These are phyloP conservation scores for Drosophila basisetae DNA, from an alignment of 2,888 invertebrate genomes.

Conservation along the genomic window DNA sequence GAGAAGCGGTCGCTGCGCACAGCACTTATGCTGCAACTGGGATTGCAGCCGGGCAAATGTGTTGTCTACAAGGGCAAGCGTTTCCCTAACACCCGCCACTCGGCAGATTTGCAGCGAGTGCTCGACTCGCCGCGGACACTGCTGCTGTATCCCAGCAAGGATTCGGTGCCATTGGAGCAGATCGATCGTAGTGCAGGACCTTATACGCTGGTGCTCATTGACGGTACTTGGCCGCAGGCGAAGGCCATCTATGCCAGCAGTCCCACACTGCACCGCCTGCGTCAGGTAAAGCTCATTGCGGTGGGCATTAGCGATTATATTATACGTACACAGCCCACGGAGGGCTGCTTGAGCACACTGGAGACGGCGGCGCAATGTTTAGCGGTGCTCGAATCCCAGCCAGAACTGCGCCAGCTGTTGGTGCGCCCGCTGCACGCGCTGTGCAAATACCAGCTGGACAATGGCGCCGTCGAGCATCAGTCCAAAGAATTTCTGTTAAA, in stretches of 20 bases:
- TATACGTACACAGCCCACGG: conserved; percentile 96
- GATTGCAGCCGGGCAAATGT: conserved; percentile 91
- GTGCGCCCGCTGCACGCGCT: conserved; percentile 92
- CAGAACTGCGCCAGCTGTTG: conserved; percentile 88
- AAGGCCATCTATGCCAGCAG: conserved; percentile 95
- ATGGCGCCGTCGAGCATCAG: conserved; percentile 97
- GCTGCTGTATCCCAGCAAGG: conserved; percentile 92
- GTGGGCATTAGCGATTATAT: conserved; percentile 93
- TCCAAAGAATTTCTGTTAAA: conserved; percentile 95
- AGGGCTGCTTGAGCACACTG: conserved; percentile 95
- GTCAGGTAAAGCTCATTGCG: conserved; percentile 92
- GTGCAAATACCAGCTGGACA: conserved; percentile 94
- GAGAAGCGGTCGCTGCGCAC: conserved; percentile 95
- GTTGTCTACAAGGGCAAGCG: conserved; percentile 90
- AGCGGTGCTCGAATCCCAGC: conserved; percentile 90
- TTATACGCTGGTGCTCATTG: conserved; percentile 93
- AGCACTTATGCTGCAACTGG: conserved; percentile 94
- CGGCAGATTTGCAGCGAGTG: conserved; percentile 88
- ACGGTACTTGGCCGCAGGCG: conserved; percentile 98
- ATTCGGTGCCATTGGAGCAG: conserved; percentile 89
- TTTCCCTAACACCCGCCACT: conserved; percentile 89
- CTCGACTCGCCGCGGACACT: conserved; percentile 88
- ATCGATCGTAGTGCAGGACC: conserved; percentile 52
- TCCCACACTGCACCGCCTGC: conserved; percentile 89
- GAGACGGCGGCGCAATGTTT: conserved; percentile 86